phyloP scores from a whole-genome alignment of 2,797 vertebrate genomes.

The Harpagifer antarcticus region DNA sequence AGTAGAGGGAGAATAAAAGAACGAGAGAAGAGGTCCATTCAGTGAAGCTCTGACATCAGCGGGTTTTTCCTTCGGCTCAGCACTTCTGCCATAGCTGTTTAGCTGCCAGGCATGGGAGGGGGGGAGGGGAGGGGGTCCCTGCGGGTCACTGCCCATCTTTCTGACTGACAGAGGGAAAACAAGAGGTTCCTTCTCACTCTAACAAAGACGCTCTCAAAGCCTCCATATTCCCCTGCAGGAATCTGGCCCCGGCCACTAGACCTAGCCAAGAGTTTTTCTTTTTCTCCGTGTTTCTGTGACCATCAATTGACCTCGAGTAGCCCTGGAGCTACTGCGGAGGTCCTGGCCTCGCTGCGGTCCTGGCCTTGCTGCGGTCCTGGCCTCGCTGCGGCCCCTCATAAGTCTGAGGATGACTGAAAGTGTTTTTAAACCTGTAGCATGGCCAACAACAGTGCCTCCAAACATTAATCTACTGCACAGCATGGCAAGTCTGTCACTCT shows the following conservation, averaged over 20 bases:
- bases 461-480: conserved; percentile 26
- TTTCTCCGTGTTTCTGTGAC: conserved; percentile 67
- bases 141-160: conserved; percentile 79
- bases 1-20: conserved; percentile 16
- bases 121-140: conserved; percentile 50
- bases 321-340: conserved; percentile 27
- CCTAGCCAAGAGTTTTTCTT: conserved; percentile 43
- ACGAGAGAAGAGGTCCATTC: conserved; percentile 49
- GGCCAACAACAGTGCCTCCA: neutral
- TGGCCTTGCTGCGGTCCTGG: conserved; percentile 29
- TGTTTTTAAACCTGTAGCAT: conserved; percentile 55
- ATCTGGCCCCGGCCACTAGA: conserved; percentile 57
- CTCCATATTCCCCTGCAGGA: conserved; percentile 53
- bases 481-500: conserved; percentile 7
- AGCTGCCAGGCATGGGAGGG: conserved; percentile 54
- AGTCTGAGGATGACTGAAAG: conserved; percentile 32
- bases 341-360: conserved; percentile 24
- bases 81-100: conserved; percentile 65
- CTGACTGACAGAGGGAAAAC: conserved; percentile 78
- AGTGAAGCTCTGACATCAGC: conserved; percentile 74
- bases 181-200: conserved; percentile 74
- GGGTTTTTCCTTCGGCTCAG: conserved; percentile 76
- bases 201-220: conserved; percentile 77
- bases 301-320: conserved; percentile 67
- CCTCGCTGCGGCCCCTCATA: conserved; percentile 14